phyloP scores from a whole-genome alignment of 2,113 vertebrate species.

The Dicentrarchus labrax region DNA sequence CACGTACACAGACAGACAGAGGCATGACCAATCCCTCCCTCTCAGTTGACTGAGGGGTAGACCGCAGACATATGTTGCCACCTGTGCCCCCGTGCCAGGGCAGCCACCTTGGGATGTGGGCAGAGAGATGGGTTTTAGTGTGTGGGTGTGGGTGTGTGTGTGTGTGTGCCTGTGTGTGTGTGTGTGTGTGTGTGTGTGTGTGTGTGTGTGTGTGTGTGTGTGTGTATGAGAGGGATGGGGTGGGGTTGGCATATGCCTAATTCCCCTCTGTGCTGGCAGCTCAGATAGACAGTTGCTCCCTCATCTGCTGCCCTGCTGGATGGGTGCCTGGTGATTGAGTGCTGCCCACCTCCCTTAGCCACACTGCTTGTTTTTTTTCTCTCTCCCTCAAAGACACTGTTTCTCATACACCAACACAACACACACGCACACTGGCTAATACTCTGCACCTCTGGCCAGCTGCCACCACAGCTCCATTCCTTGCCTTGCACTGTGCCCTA shows the following conservation, averaged over 20 bases:
- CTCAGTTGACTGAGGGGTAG: conserved; percentile 19
- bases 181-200: conserved; percentile 23
- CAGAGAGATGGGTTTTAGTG: conserved; percentile 1
- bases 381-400: conserved; percentile 23
- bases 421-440: conserved; percentile 44
- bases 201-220: conserved; percentile 3
- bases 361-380: not conserved
- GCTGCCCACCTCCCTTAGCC: conserved; percentile 49
- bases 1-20: conserved; percentile 6
- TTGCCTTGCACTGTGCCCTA: conserved; percentile 12
- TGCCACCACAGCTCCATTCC: conserved; percentile 18
- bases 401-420: conserved; percentile 37
- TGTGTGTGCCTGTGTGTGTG: conserved; percentile 19
- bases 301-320: conserved; percentile 81
- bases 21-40: not conserved
- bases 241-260: conserved; percentile 63
- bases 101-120: conserved; percentile 31
- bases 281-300: conserved; percentile 76
- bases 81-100: conserved; percentile 62
- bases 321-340: conserved; percentile 65
- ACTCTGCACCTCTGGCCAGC: conserved; percentile 53
- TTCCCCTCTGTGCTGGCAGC: conserved; percentile 70
- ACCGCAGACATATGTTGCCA: conserved; percentile 68
- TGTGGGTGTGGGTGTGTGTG: no score
- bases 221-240: not conserved